Evolutionary conservation across 2,797 vertebrate species (phyloP).

Genomic region (Anguilla obscura): DNA sequence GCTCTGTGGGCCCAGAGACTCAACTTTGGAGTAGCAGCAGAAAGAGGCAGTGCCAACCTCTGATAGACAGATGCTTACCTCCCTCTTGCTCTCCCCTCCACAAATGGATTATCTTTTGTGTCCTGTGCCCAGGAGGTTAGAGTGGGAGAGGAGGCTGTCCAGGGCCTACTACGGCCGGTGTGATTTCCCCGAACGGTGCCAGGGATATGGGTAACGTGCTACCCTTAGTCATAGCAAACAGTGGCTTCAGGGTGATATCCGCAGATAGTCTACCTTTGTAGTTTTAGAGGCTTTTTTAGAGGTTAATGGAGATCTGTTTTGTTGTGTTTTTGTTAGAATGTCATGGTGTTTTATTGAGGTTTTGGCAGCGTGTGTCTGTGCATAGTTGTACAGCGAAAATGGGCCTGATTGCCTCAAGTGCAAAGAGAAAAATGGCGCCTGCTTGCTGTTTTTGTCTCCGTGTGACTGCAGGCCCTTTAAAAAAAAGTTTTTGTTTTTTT

Average conservation of each 20-base stretch:
- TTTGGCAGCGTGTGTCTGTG: slow-evolving; percentile 1
- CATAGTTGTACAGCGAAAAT: slow-evolving; percentile 17
- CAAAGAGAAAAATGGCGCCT: background rate
- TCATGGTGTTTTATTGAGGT: background rate
- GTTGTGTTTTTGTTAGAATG: background rate
- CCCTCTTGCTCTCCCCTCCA: background rate
- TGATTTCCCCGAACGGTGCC: slow-evolving; percentile 56
- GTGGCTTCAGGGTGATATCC: background rate
- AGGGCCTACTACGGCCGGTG: slow-evolving; percentile 42
- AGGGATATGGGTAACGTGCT: background rate
- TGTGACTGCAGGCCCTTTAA: background rate
- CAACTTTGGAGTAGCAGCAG: background rate
- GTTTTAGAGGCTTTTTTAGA: background rate
- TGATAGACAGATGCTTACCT: background rate
- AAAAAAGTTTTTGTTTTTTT: background rate
- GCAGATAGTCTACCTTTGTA: background rate
- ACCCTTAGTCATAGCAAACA: background rate
- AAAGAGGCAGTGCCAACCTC: background rate
- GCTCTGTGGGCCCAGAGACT: background rate
- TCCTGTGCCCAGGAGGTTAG: slow-evolving; percentile 71
- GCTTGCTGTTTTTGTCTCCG: background rate
- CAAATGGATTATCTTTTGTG: slow-evolving; percentile 12
- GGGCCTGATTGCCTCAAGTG: background rate
- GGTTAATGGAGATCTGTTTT: background rate
- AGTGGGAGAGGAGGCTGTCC: slow-evolving; percentile 70